Evolutionary conservation across 2,113 vertebrate genomes (phyloP).

Genomic region (Neoarius graeffei): DNA sequence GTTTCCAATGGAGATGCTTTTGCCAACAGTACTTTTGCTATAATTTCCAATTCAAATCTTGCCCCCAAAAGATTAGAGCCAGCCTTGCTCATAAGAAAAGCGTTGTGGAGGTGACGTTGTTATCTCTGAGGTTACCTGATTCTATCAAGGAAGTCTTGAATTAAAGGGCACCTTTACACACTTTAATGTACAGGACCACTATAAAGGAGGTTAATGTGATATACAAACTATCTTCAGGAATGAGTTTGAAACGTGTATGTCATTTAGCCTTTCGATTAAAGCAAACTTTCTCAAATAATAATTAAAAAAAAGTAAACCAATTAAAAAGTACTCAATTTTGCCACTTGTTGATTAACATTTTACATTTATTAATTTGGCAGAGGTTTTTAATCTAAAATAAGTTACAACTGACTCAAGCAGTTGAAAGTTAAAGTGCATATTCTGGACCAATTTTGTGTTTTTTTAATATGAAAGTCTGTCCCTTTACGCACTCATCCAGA

Average conservation of each 20-base stretch:
- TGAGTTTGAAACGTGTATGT: not conserved
- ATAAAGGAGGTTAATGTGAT: not conserved
- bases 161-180: constrained; percentile 14
- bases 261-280: not conserved
- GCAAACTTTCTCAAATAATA: not conserved
- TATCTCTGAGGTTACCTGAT: not conserved
- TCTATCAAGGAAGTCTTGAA: not conserved
- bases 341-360: not conserved
- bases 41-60: not conserved
- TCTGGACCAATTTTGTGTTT: not conserved
- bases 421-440: not conserved
- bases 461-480: too few relatives aligned
- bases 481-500: too few relatives aligned
- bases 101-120: not conserved
- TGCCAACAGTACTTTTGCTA: not conserved
- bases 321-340: not conserved
- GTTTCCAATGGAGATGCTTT: not conserved
- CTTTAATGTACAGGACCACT: not conserved
- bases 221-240: not conserved
- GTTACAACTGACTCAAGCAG: not conserved
- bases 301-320: not conserved
- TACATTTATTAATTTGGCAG: not conserved
- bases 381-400: not conserved
- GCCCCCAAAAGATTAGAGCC: not conserved
- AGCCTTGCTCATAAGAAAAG: not conserved